Evolutionary conservation across 2,888 invertebrate species (phyloP).

Genomic region (Ophonus ardosiacus): DNA sequence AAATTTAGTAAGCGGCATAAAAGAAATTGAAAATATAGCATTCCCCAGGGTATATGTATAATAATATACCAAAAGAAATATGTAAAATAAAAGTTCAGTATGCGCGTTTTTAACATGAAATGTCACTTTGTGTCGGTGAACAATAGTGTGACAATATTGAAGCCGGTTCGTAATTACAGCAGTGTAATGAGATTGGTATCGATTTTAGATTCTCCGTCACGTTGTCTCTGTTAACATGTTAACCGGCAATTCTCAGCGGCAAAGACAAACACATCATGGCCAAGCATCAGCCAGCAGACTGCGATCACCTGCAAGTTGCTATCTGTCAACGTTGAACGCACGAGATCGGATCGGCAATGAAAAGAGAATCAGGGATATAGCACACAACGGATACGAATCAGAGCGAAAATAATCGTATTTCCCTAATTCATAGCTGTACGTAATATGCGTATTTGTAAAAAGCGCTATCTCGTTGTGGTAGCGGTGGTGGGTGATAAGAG

Average conservation of each 20-base stretch:
- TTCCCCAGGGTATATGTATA: not conserved
- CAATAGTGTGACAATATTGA: constrained; percentile 53
- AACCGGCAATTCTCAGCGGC: constrained; percentile 10
- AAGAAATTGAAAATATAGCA: not conserved
- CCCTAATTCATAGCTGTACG: not conserved
- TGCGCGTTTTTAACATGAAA: not conserved
- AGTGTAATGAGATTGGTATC: constrained; percentile 63
- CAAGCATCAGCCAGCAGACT: not conserved
- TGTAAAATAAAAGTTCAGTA: constrained; percentile 14
- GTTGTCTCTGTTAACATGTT: constrained; percentile 57
- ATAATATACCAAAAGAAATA: not conserved
- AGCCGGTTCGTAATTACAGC: constrained; percentile 55
- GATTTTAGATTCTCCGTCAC: constrained; percentile 62
- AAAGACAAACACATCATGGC: constrained; percentile 28
- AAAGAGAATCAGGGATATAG: too few species aligned
- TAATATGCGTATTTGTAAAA: constrained; percentile 8
- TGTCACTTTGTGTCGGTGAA: constrained; percentile 42
- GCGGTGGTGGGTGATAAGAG: too few species aligned
- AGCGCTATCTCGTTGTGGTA: not conserved
- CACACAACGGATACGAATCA: too few species aligned
- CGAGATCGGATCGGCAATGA: too few species aligned
- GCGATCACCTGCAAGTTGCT: not conserved
- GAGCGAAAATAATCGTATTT: constrained; percentile 7
- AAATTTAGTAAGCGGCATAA: not conserved
- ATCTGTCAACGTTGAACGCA: constrained; percentile 3